Evolutionary conservation across 1,140 invertebrate species (phyloP).

Genomic region (Spodoptera litura): DNA sequence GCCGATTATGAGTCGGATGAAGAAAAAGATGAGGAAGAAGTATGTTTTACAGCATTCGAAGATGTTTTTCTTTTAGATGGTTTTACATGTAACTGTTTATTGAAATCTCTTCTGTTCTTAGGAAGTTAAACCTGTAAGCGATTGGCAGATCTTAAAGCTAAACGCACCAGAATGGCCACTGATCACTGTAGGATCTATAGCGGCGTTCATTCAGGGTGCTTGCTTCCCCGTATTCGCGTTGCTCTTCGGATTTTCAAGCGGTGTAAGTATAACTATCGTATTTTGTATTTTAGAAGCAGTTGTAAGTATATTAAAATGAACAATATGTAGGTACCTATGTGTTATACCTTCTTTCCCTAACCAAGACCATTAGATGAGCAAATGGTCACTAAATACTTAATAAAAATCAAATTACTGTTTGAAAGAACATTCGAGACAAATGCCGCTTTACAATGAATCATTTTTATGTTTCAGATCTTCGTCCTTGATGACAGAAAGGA

Average conservation of each 20-base stretch:
- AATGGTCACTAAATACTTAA: no score
- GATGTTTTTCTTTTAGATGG: neutral
- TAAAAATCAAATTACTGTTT: no score
- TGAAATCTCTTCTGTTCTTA: slow-evolving; percentile 51
- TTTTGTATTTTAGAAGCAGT: no score
- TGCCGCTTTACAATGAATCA: no score
- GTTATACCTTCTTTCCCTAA: no score
- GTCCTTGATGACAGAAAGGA: slow-evolving; percentile 62
- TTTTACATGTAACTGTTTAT: neutral
- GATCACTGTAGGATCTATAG: slow-evolving; percentile 90
- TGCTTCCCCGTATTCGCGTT: slow-evolving; percentile 93
- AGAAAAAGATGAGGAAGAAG: slow-evolving; percentile 71
- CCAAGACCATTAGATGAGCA: no score
- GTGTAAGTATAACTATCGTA: slow-evolving; percentile 83
- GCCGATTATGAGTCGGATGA: slow-evolving; percentile 70
- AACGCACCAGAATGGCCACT: slow-evolving; percentile 93
- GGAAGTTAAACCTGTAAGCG: slow-evolving; percentile 77
- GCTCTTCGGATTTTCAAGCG: slow-evolving; percentile 93
- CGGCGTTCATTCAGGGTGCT: slow-evolving; percentile 90
- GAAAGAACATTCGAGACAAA: no score
- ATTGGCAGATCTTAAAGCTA: slow-evolving; percentile 89
- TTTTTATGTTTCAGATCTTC: slow-evolving; percentile 74
- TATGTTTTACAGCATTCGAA: slow-evolving; percentile 33
- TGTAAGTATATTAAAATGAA: no score
- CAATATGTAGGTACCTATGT: no score